phyloP scores from a whole-genome alignment of 2,888 invertebrate species.

The Nipponacmea schrenckii region DNA sequence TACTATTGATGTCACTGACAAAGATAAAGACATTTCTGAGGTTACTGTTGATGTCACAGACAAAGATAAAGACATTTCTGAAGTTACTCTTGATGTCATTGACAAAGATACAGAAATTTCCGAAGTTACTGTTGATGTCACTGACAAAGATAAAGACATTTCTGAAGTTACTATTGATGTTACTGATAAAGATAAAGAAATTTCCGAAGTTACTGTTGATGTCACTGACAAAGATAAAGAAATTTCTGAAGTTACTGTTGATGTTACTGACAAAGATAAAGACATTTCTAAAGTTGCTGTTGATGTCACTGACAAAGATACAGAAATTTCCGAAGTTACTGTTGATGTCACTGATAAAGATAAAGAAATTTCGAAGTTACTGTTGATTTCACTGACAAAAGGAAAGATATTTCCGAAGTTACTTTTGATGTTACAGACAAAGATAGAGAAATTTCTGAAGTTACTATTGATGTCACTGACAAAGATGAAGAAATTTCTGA shows the following conservation, averaged over 20 bases:
- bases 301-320: slow-evolving; percentile 10
- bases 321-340: slow-evolving; percentile 18
- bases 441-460: slow-evolving; percentile 14
- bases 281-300: slow-evolving; percentile 20
- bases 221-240: slow-evolving; percentile 18
- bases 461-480: slow-evolving; percentile 10
- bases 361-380: slow-evolving; percentile 12
- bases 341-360: slow-evolving; percentile 14
- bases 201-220: not conserved
- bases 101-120: slow-evolving; percentile 4
- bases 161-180: not conserved
- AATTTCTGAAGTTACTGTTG: slow-evolving; percentile 13
- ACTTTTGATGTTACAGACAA: slow-evolving; percentile 5
- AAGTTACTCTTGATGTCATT: not conserved
- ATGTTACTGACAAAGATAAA: slow-evolving; percentile 10
- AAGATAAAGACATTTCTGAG: slow-evolving; percentile 18
- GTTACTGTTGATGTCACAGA: slow-evolving; percentile 13
- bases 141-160: not conserved
- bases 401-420: slow-evolving; percentile 1
- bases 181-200: slow-evolving; percentile 11
- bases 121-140: not conserved
- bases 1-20: slow-evolving; percentile 14
- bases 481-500: slow-evolving; percentile 18
- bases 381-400: slow-evolving; percentile 11
- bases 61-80: slow-evolving; percentile 10